phyloP scores from a whole-genome alignment of 2,888 invertebrate genomes.

The Parochlus steinenii region DNA sequence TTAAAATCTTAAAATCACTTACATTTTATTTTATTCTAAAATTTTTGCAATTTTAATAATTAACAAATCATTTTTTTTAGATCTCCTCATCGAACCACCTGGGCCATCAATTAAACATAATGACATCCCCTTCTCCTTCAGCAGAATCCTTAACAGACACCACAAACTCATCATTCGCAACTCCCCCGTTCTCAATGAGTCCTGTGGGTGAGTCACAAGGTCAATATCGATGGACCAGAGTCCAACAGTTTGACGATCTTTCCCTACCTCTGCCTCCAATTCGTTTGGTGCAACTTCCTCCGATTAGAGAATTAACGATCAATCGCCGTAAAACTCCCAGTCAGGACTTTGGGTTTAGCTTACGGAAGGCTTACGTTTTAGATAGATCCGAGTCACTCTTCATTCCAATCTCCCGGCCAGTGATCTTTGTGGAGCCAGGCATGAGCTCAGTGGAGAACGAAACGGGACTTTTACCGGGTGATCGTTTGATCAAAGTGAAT shows the following conservation, averaged over 20 bases:
- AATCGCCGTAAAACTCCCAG: conserved; percentile 65
- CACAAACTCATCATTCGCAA: conserved; percentile 73
- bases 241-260: conserved; percentile 57
- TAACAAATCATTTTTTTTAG: conserved; percentile 7
- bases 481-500: conserved; percentile 82
- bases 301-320: conserved; percentile 58
- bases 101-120: conserved; percentile 30
- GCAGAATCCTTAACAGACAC: conserved; percentile 74
- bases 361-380: conserved; percentile 72
- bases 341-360: conserved; percentile 86
- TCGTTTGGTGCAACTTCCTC: conserved; percentile 48
- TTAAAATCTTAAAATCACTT: neutral
- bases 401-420: conserved; percentile 33
- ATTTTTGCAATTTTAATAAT: neutral
- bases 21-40: neutral
- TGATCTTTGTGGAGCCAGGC: conserved; percentile 84
- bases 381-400: conserved; percentile 37
- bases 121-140: conserved; percentile 67
- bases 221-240: conserved; percentile 62
- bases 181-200: conserved; percentile 71
- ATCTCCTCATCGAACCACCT: too few relatives aligned
- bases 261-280: conserved; percentile 56
- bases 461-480: conserved; percentile 82
- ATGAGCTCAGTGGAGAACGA: conserved; percentile 40
- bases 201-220: conserved; percentile 76